These are phyloP conservation scores for Schizothorax lantsangensis DNA, from an alignment of 2,797 vertebrate species.

Conservation along the genomic window DNA sequence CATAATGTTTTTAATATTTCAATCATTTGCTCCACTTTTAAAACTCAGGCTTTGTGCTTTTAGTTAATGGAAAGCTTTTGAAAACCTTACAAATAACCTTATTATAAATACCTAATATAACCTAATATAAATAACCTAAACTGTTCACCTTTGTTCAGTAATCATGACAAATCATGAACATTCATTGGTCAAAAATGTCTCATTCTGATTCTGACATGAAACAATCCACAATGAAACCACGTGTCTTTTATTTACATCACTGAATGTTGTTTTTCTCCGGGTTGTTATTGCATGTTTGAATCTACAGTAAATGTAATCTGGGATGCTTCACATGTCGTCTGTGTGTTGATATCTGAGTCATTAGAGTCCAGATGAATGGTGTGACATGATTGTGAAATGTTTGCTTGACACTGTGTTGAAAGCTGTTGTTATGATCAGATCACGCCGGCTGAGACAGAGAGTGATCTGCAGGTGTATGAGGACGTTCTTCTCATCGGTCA, in stretches of 20 bases:
- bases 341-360: not conserved
- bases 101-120: no score
- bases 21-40: no score
- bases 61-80: no score
- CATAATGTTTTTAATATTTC: no score
- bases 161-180: not conserved
- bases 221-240: no score
- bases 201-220: no score
- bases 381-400: not conserved
- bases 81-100: no score
- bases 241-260: no score
- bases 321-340: not conserved
- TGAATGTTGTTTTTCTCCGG: no score
- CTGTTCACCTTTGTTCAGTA: not conserved
- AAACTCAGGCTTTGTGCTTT: no score
- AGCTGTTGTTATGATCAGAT: conserved; percentile 65
- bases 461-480: conserved; percentile 63
- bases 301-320: no score
- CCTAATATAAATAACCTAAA: not conserved
- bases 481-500: conserved; percentile 75
- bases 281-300: no score
- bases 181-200: not conserved
- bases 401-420: not conserved
- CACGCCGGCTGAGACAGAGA: not conserved
- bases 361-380: not conserved